Evolutionary conservation across 2,113 vertebrate genomes (phyloP).

Genomic region (Trematomus loennbergii): DNA sequence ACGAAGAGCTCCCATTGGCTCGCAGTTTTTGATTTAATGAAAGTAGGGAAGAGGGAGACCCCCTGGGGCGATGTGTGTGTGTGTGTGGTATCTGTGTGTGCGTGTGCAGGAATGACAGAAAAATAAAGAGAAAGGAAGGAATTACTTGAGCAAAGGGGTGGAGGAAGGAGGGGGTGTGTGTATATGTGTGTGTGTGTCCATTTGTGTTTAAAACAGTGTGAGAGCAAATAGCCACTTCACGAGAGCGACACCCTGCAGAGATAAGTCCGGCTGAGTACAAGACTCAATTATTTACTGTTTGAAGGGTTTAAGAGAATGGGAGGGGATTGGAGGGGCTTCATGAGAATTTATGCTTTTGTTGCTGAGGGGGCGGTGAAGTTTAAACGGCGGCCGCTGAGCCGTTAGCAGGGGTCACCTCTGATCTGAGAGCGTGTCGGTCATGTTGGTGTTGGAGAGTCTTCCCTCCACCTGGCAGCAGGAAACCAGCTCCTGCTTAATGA

Average conservation of each 20-base stretch:
- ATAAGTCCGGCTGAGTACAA: slow-evolving; percentile 70
- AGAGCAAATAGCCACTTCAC: slow-evolving; percentile 56
- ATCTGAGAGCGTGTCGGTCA: slow-evolving; percentile 32
- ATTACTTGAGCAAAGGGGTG: slow-evolving; percentile 38
- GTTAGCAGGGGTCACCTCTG: slow-evolving; percentile 54
- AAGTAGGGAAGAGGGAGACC: slow-evolving; percentile 55
- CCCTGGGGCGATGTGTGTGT: slow-evolving; percentile 33
- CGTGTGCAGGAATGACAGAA: slow-evolving; percentile 31
- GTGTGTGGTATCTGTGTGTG: slow-evolving; percentile 36
- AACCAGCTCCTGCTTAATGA: slow-evolving; percentile 47
- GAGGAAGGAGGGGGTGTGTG: slow-evolving; percentile 1
- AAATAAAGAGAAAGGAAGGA: slow-evolving; percentile 25
- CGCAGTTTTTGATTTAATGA: slow-evolving; percentile 72
- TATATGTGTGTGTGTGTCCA: slow-evolving; percentile 13
- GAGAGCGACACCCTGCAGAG: slow-evolving; percentile 66
- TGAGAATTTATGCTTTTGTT: slow-evolving; percentile 55
- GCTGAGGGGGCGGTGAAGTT: slow-evolving; percentile 31
- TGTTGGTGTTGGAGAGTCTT: slow-evolving; percentile 9
- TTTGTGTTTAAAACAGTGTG: slow-evolving; percentile 21
- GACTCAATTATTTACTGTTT: slow-evolving; percentile 74
- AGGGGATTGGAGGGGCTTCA: slow-evolving; percentile 39
- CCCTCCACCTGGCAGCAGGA: slow-evolving; percentile 10
- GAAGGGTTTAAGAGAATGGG: slow-evolving; percentile 56
- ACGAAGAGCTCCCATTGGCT: slow-evolving; percentile 54
- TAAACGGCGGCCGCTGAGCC: slow-evolving; percentile 31